phyloP scores from a whole-genome alignment of 2,888 invertebrate species.

The Agriopis leucophaearia region DNA sequence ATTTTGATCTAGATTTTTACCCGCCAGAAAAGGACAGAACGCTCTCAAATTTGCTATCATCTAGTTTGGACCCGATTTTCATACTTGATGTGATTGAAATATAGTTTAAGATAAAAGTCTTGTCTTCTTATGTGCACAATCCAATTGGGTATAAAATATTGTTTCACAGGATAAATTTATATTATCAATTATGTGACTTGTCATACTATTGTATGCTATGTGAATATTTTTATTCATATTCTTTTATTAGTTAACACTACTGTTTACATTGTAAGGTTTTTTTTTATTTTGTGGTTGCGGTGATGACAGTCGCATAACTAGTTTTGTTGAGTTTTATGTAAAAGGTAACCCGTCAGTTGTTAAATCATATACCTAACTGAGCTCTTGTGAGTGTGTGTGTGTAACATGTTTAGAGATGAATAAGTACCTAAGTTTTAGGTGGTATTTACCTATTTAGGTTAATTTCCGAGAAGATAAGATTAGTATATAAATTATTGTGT shows the following conservation, averaged over 20 bases:
- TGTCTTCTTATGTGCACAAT: neutral
- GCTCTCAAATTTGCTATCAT: no score
- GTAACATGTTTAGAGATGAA: conserved; percentile 68
- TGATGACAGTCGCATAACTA: conserved; percentile 51
- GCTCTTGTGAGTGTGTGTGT: conserved; percentile 70
- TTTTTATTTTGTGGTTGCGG: conserved; percentile 56
- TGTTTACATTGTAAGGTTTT: conserved; percentile 54
- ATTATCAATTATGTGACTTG: conserved; percentile 10
- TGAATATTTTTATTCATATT: conserved; percentile 42
- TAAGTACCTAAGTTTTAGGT: conserved; percentile 79
- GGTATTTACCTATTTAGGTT: conserved; percentile 79
- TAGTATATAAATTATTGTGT: conserved; percentile 85
- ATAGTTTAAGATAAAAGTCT: no score
- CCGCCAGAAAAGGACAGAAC: no score
- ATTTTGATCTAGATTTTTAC: no score
- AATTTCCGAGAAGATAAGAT: conserved; percentile 74
- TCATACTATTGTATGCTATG: conserved; percentile 45
- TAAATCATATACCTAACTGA: conserved; percentile 54
- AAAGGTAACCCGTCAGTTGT: conserved; percentile 61
- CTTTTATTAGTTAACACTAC: conserved; percentile 55
- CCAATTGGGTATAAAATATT: no score
- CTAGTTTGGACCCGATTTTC: no score
- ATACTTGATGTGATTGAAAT: no score
- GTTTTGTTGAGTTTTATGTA: conserved; percentile 71
- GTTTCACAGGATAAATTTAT: neutral